These are phyloP conservation scores for Girardinus metallicus DNA, from an alignment of 2,797 vertebrate genomes.

Conservation along the genomic window DNA sequence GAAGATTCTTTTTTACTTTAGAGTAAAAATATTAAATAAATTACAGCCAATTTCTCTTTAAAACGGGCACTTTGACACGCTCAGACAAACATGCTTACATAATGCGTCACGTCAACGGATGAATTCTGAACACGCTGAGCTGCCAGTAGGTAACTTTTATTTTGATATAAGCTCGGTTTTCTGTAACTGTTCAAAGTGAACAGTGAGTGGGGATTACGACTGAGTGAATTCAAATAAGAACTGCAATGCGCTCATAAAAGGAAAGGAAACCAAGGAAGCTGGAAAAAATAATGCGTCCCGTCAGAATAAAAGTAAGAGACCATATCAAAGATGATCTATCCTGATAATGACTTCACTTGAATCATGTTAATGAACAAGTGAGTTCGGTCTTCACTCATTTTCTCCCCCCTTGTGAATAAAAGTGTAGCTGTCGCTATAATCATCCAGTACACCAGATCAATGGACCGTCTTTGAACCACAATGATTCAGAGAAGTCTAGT, in stretches of 20 bases:
- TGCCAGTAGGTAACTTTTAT: slow-evolving; percentile 36
- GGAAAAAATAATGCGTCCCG: slow-evolving; percentile 6
- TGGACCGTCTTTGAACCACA: slow-evolving; percentile 10
- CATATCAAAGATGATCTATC: slow-evolving; percentile 39
- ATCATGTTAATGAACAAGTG: slow-evolving; percentile 27
- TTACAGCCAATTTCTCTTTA: neutral
- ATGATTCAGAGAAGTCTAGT: neutral
- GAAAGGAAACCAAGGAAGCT: slow-evolving; percentile 22
- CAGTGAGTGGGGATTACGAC: slow-evolving; percentile 21
- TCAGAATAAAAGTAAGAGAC: slow-evolving; percentile 22
- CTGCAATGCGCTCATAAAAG: slow-evolving; percentile 24
- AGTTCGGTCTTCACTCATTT: slow-evolving; percentile 15
- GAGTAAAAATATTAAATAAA: too few species aligned
- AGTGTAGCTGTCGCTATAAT: neutral
- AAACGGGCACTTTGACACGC: slow-evolving; percentile 34
- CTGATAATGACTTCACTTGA: slow-evolving; percentile 38
- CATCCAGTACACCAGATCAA: neutral
- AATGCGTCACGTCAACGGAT: slow-evolving; percentile 16
- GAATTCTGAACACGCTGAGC: slow-evolving; percentile 28
- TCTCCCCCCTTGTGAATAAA: slow-evolving; percentile 6
- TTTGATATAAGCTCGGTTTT: slow-evolving; percentile 53
- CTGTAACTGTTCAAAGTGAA: slow-evolving; percentile 53
- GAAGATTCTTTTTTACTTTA: too few species aligned
- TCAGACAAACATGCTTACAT: slow-evolving; percentile 15
- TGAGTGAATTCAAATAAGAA: slow-evolving; percentile 45